Evolutionary conservation across 2,888 invertebrate genomes (phyloP), one percentile per base, ranked within the genome.

Genomic region (Eupithecia dodoneata): DNA sequence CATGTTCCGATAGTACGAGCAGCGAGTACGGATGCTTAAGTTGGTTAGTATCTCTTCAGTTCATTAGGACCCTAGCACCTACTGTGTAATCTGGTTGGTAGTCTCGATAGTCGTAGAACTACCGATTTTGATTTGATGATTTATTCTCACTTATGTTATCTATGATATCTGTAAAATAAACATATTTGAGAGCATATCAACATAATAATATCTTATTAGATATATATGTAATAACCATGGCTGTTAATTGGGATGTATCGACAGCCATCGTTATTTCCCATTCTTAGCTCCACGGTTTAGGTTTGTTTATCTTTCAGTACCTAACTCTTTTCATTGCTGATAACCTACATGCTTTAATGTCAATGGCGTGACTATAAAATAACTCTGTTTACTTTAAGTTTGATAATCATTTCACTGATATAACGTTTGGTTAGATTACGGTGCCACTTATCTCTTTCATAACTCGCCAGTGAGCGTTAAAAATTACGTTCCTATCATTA

Each of bases 11-110:
- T 82, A 85, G 87, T 83, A 84, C 85, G 84, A 84, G 84, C 80
- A 86, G 87, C 88, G 87, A 85, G 55, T 59, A n/a, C 90, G 88
- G 88, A 94, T 94, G 94, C 90, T 94, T 87, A 94, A 94, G 87
- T 87, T 94, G 94, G 94, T 94, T 86, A 92, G 94, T 93, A 81
- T 84, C 81, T 84, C 81, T 75, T 77, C 84, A 85, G 82, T 85
- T 88, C 86, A 85, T 83, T 84, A 30, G 47, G 10, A 30, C 67
- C 41, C 15, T n/a, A 67, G 65, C 4, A n/a, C 13, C 15, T 42
- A 42, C 42, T 42, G 30, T 15, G 69, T 69, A 45, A 45, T 49
- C 30, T 30, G 30, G 30, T 30, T 30, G 3, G 18, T 69, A 30
- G 12, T 18, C 70, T 59, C 4, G 4, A 63, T 7, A 63, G 59